A percentile compares a stretch with the other conserved stretches of the same genome.
Conservation (phyloP, 2,888 invertebrate genomes). For the Drosophila yooni region DNA sequence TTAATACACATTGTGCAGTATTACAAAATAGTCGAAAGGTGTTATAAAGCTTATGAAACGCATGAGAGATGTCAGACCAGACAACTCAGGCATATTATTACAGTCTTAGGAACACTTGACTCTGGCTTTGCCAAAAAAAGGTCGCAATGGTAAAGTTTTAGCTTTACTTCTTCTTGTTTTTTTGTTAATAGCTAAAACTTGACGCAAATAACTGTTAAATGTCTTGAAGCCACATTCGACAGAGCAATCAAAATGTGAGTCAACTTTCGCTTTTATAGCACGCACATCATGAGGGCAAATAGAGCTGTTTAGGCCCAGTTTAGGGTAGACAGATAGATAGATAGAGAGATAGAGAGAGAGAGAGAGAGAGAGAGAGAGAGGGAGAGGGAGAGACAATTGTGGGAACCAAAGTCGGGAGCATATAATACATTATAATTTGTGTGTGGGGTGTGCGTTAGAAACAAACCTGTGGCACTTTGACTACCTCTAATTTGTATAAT, state of each 20-base stretch:
- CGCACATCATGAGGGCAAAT: constrained; percentile 48
- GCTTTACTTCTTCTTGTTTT: background rate
- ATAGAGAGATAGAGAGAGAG: background rate
- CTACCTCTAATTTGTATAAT: constrained; percentile 73
- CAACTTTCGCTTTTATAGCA: constrained; percentile 71
- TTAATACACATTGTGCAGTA: constrained; percentile 65
- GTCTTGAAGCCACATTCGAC: constrained; percentile 33
- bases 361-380: background rate
- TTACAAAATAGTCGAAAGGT: constrained; percentile 71
- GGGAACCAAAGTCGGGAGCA: constrained; percentile 42
- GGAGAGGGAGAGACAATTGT: constrained; percentile 37
- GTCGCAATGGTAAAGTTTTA: constrained; percentile 39
- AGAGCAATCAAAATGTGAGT: constrained; percentile 42
- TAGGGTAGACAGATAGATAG: background rate
- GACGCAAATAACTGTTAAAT: constrained; percentile 47
- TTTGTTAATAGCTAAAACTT: constrained; percentile 43
- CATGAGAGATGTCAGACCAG: constrained; percentile 5
- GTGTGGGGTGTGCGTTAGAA: constrained; percentile 60
- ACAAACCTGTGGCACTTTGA: constrained; percentile 65
- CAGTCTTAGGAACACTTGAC: constrained; percentile 28
- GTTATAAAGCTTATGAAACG: constrained; percentile 64
- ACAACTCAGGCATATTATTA: constrained; percentile 24
- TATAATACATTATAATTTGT: constrained; percentile 20
- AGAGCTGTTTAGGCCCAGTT: constrained; percentile 50
- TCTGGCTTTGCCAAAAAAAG: constrained; percentile 11